Percentiles rank a stretch among this genome's conserved stretches.
Evolutionary conservation across 1,140 invertebrate species (phyloP).

Genomic region (Diuraphis noxia): DNA sequence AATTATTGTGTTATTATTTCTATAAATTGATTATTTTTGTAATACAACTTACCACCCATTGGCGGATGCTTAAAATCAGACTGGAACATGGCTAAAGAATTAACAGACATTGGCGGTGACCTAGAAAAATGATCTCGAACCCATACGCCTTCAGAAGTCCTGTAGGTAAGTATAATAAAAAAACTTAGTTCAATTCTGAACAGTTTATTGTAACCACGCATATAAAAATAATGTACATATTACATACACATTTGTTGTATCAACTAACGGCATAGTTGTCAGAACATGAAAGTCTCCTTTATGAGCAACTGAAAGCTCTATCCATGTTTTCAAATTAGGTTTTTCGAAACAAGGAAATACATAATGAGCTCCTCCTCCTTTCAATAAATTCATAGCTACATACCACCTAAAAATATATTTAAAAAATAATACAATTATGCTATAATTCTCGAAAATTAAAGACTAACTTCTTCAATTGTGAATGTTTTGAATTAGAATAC

Average conservation of each 20-base stretch:
- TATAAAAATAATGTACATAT: slow-evolving; percentile 63
- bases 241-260: slow-evolving; percentile 67
- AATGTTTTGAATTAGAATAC: slow-evolving; percentile 56
- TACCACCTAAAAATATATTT: slow-evolving; percentile 63
- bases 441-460: background rate
- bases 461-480: slow-evolving; percentile 28
- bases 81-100: slow-evolving; percentile 80
- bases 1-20: background rate
- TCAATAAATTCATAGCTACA: slow-evolving; percentile 76
- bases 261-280: slow-evolving; percentile 68
- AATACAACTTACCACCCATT: slow-evolving; percentile 20
- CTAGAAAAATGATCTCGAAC: slow-evolving; percentile 72
- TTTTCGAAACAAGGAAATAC: slow-evolving; percentile 95
- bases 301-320: slow-evolving; percentile 68
- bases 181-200: background rate
- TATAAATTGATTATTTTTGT: slow-evolving; percentile 39
- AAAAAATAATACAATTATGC: background rate
- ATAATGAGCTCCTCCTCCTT: slow-evolving; percentile 74
- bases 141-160: slow-evolving; percentile 60
- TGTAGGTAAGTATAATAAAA: slow-evolving; percentile 54
- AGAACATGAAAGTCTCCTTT: slow-evolving; percentile 66
- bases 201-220: background rate
- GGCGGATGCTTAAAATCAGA: slow-evolving; percentile 66
- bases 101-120: slow-evolving; percentile 81
- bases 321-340: slow-evolving; percentile 77